Base-by-base conservation (phyloP, 2,113 vertebrate species). In the Amazona guildingii region DNA sequence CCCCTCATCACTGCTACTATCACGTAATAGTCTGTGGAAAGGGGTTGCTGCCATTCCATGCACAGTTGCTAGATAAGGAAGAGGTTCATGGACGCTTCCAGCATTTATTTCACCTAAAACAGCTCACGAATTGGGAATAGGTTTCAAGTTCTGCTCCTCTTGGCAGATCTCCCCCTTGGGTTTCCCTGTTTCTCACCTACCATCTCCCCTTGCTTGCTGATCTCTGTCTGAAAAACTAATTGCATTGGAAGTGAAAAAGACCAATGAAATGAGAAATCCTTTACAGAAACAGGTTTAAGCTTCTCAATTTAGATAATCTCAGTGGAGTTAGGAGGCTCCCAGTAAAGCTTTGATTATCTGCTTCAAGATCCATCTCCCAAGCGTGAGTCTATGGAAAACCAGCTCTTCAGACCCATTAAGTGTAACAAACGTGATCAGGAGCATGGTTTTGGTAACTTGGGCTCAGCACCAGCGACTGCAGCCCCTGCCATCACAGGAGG, bases 191-290 rank as follows among this genome's bases (percentile, higher is more conserved):
- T 75, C 79, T 85, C 43, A 63, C 39, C 67, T 61, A 59, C 49
- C 7, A 0, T 51, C 35, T 67, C 9, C 35, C 41, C 14, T 62
- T 2, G 0, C 37, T 59, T 7, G 1, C 37, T 78, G 61, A 21
- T 72, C 55, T 54, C 61, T 67, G 0, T 35, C 78, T 8, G 5
- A 51, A 61, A 64, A 83, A 62, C 75, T 24, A 43, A 68, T 44
- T 68, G 33, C 39, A 25, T 1, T 54, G 68, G 20, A 61, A 11
- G 19, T 18, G 37, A 29, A 51, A 33, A 79, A 62, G 66, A 69
- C 66, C 69, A 64, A 31, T 4, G 62, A 48, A 51, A 73, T 25
- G 63, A 89, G 35, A 69, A 89, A 76, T 48, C 35, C 54, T 44
- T 68, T 39, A 43, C 61, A 57, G 80, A 74, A 41, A 7, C 20